These are phyloP conservation scores for Acrossocheilus wenchowensis DNA, from an alignment of 2,797 vertebrate species.

Conservation along the genomic window DNA sequence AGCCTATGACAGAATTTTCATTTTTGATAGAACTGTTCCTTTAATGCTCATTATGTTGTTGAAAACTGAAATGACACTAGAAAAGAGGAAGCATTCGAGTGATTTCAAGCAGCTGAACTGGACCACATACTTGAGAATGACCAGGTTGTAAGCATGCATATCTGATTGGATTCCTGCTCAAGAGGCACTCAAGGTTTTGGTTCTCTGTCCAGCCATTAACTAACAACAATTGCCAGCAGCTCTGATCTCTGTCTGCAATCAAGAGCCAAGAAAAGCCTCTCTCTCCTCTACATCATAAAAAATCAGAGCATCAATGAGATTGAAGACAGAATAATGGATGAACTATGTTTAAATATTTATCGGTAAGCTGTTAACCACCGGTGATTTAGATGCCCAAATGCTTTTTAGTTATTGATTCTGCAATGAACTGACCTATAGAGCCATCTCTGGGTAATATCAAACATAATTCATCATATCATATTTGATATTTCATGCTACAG, in stretches of 20 bases:
- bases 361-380: neutral
- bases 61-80: neutral
- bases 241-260: slow-evolving; percentile 40
- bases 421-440: neutral
- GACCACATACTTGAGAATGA: slow-evolving; percentile 33
- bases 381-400: slow-evolving; percentile 1
- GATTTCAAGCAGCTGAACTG: slow-evolving; percentile 21
- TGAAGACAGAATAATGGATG: slow-evolving; percentile 22
- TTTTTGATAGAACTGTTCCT: neutral
- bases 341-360: slow-evolving; percentile 34
- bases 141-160: slow-evolving; percentile 30
- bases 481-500: neutral
- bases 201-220: slow-evolving; percentile 1
- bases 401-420: slow-evolving; percentile 26
- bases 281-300: neutral
- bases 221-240: slow-evolving; percentile 4
- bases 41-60: slow-evolving; percentile 9
- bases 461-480: neutral
- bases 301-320: slow-evolving; percentile 15
- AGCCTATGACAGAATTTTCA: neutral
- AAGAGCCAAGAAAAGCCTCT: slow-evolving; percentile 11
- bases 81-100: slow-evolving; percentile 23
- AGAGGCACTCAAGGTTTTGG: slow-evolving; percentile 22
- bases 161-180: slow-evolving; percentile 47
- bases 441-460: neutral